Percentiles rank a stretch among this genome's conserved stretches.
These are phyloP conservation scores for Diceros bicornis DNA, from an alignment of 2,797 vertebrate genomes.

Conservation along the genomic window DNA sequence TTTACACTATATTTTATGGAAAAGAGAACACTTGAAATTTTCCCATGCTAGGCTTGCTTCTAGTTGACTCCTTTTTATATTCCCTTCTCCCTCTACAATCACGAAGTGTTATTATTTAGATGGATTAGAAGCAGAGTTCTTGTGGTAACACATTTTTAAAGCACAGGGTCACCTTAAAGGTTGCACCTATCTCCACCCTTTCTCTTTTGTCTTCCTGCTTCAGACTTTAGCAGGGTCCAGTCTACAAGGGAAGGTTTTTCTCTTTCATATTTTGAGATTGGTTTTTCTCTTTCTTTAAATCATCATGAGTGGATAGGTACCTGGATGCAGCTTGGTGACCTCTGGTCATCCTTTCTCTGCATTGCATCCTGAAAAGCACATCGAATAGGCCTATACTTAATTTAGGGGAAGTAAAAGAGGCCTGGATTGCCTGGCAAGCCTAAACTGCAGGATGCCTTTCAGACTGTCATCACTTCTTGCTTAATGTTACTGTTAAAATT, in stretches of 20 bases:
- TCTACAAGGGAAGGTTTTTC: neutral
- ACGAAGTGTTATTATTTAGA: neutral
- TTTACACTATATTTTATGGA: neutral
- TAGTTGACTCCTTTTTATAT: neutral
- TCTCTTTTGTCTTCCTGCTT: neutral
- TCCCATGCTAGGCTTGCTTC: neutral
- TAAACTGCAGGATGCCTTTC: neutral
- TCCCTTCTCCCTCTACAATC: neutral
- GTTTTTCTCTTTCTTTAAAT: neutral
- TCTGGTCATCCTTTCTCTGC: neutral
- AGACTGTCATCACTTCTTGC: neutral
- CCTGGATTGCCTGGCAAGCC: neutral
- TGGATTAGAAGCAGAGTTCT: neutral
- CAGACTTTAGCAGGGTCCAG: neutral
- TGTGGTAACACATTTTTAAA: neutral
- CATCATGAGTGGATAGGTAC: rapidly evolving
- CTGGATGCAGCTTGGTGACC: neutral
- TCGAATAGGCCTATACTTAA: neutral
- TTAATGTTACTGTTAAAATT: neutral
- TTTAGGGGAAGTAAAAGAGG: neutral
- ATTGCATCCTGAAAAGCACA: neutral
- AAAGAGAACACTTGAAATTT: neutral
- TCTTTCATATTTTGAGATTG: neutral
- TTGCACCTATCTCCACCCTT: neutral
- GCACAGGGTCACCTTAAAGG: neutral